A percentile compares a stretch with the other conserved stretches of the same genome.
Evolutionary conservation across 2,888 invertebrate species (phyloP).

Genomic region (Ophioninae sp.): DNA sequence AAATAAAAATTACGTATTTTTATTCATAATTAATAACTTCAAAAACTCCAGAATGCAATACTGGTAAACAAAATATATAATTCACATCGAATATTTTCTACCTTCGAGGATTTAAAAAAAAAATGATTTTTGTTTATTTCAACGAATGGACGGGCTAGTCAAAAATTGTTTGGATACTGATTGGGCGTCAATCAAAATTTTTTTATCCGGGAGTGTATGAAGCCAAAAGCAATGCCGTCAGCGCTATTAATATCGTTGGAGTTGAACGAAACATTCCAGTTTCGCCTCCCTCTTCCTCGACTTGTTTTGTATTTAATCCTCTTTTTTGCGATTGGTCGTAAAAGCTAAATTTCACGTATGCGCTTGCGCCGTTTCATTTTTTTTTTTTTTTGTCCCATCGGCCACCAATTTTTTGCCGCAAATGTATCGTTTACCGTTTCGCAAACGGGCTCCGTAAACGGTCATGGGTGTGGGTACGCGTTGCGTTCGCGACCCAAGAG

Average conservation of each 20-base stretch:
- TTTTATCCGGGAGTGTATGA: background rate
- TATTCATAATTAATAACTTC: no score
- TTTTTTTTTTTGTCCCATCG: background rate
- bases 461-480: background rate
- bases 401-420: constrained; percentile 3
- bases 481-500: constrained; percentile 3
- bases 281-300: constrained; percentile 10
- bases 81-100: no score
- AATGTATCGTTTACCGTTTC: constrained; percentile 51
- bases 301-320: background rate
- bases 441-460: constrained; percentile 32
- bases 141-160: background rate
- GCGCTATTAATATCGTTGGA: background rate
- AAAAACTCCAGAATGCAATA: no score
- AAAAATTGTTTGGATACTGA: background rate
- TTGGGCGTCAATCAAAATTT: background rate
- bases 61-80: no score
- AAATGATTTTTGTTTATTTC: no score
- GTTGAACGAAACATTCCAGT: background rate
- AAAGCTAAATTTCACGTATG: background rate
- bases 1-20: no score
- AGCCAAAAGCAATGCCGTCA: background rate
- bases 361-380: background rate
- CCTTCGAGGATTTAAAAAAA: no score
- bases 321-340: background rate